Conservation (phyloP, 2,888 invertebrate species). For the Seira sanloemensis region DNA sequence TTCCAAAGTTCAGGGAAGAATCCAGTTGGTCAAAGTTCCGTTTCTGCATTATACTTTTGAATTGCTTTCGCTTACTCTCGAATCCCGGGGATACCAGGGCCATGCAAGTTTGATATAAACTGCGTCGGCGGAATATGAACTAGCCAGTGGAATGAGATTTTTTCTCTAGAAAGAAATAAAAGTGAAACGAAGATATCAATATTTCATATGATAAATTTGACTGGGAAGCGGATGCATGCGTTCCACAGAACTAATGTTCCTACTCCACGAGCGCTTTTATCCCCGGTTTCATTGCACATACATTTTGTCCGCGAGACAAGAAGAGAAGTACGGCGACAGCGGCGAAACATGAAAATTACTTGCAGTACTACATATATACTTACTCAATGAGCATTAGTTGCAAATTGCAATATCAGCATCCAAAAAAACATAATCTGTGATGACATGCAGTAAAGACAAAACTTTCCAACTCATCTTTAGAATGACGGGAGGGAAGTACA, state of each 20-base stretch:
- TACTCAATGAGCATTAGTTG: not conserved
- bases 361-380: too few species aligned
- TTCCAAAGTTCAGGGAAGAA: not conserved
- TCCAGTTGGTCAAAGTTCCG: slow-evolving; percentile 14
- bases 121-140: not conserved
- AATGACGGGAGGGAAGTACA: not conserved
- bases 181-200: not conserved
- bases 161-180: not conserved
- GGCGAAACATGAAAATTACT: not conserved
- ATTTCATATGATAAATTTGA: not conserved
- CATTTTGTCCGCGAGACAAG: not conserved
- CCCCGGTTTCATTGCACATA: not conserved
- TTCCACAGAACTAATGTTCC: not conserved
- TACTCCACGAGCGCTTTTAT: not conserved
- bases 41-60: not conserved
- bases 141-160: not conserved
- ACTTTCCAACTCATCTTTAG: not conserved
- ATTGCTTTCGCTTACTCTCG: not conserved
- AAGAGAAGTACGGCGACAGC: not conserved
- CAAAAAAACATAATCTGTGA: not conserved
- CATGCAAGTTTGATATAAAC: not conserved
- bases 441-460: not conserved
- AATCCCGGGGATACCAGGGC: not conserved
- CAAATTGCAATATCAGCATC: slow-evolving; percentile 29
- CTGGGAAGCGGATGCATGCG: not conserved